phyloP scores from a whole-genome alignment of 1,140 invertebrate genomes.

The Anagrus nilaparvatae region DNA sequence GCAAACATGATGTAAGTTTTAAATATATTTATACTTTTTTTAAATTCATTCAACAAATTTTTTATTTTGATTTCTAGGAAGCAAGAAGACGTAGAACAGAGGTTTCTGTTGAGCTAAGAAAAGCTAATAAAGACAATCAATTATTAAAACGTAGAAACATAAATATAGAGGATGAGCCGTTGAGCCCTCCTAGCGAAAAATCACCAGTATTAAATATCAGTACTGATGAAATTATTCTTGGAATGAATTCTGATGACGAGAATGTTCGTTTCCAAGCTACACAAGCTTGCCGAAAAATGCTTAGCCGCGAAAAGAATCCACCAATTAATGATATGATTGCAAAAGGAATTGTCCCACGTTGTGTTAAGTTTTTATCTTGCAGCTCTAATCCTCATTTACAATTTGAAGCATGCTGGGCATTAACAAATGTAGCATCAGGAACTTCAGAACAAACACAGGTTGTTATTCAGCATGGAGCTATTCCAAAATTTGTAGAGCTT shows the following conservation, averaged over 20 bases:
- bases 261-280: constrained; percentile 54
- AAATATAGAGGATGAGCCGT: constrained; percentile 42
- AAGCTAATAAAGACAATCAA: constrained; percentile 90
- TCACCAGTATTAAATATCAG: constrained; percentile 37
- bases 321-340: constrained; percentile 87
- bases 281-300: constrained; percentile 74
- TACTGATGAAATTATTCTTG: constrained; percentile 53
- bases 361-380: constrained; percentile 65
- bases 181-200: constrained; percentile 48
- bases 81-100: constrained; percentile 80
- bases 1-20: constrained; percentile 13
- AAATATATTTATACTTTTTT: neutral
- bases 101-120: constrained; percentile 80
- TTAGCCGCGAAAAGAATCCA: constrained; percentile 86
- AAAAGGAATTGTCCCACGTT: constrained; percentile 75
- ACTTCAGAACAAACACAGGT: constrained; percentile 81
- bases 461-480: constrained; percentile 76
- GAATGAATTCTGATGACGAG: constrained; percentile 53
- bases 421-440: constrained; percentile 97
- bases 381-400: constrained; percentile 80
- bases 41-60: neutral
- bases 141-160: constrained; percentile 90
- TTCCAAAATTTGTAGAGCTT: constrained; percentile 73
- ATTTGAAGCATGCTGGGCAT: constrained; percentile 96
- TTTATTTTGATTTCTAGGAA: constrained; percentile 47